Conservation (phyloP, 2,113 vertebrate species). For the Dromas ardeola region DNA sequence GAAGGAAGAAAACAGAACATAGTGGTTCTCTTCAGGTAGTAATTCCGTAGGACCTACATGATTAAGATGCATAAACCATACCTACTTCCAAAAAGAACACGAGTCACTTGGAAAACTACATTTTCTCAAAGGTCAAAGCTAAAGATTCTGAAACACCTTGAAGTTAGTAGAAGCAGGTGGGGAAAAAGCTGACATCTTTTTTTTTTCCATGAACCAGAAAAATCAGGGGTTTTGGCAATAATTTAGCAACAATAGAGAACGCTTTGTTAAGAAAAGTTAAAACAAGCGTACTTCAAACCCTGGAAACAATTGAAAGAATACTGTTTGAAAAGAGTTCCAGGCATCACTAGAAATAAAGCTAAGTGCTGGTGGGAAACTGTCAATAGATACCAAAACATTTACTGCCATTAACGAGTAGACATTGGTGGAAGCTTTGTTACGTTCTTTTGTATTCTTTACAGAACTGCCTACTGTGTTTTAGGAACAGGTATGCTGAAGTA, state of each 20-base stretch:
- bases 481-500: not conserved
- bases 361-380: not conserved
- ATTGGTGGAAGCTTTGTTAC: not conserved
- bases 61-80: not conserved
- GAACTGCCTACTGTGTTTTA: not conserved
- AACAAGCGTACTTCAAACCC: not conserved
- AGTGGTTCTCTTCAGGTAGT: not conserved
- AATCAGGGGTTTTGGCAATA: accelerated
- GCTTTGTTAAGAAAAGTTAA: not conserved
- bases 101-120: not conserved
- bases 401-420: not conserved
- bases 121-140: not conserved
- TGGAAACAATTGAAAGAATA: not conserved
- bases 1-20: not conserved
- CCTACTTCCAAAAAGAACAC: not conserved
- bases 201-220: not conserved
- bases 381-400: not conserved
- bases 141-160: not conserved
- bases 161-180: not conserved
- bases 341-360: not conserved
- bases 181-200: not conserved
- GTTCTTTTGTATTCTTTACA: not conserved
- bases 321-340: not conserved
- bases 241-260: not conserved
- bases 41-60: not conserved